Evolutionary conservation across 2,113 vertebrate species (phyloP).

Genomic region (Osmerus mordax): DNA sequence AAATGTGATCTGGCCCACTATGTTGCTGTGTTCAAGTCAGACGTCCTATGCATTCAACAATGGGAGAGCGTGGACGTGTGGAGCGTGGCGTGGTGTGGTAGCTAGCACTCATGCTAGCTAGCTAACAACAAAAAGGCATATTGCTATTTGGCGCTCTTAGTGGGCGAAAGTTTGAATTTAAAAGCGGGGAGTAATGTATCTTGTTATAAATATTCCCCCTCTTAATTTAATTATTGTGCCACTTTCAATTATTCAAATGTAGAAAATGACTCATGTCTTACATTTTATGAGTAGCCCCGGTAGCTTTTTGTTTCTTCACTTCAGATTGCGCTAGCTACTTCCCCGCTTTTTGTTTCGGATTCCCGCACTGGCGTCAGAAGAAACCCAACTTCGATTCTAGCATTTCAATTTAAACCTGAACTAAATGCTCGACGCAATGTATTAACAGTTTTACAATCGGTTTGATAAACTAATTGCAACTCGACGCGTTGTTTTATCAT

Average conservation of each 20-base stretch:
- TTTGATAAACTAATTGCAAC: too few relatives aligned
- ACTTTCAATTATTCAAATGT: not conserved
- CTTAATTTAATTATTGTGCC: not conserved
- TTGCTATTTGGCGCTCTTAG: slow-evolving; percentile 67
- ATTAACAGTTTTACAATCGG: too few relatives aligned
- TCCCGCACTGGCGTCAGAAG: not conserved
- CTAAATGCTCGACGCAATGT: not conserved
- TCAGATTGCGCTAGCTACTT: slow-evolving; percentile 30
- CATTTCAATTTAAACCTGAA: not conserved
- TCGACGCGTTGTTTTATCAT: too few relatives aligned
- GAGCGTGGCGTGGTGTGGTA: slow-evolving; percentile 73
- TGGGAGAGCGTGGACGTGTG: slow-evolving; percentile 66
- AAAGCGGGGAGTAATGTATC: slow-evolving; percentile 7
- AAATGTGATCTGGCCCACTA: slow-evolving; percentile 12
- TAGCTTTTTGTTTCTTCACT: slow-evolving; percentile 70
- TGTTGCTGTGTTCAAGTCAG: slow-evolving; percentile 24
- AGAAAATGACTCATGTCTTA: not conserved
- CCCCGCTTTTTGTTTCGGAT: slow-evolving; percentile 10
- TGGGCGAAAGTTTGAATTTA: slow-evolving; percentile 63
- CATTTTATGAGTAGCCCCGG: slow-evolving; percentile 31
- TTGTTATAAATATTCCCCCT: not conserved
- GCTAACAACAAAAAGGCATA: slow-evolving; percentile 70
- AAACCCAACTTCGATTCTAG: not conserved
- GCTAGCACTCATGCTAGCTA: slow-evolving; percentile 63
- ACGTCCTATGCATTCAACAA: slow-evolving; percentile 60